Percentiles rank a stretch among this genome's conserved stretches.
These are phyloP conservation scores for Rotaria sp. DNA, from an alignment of 2,888 invertebrate species.

Conservation along the genomic window DNA sequence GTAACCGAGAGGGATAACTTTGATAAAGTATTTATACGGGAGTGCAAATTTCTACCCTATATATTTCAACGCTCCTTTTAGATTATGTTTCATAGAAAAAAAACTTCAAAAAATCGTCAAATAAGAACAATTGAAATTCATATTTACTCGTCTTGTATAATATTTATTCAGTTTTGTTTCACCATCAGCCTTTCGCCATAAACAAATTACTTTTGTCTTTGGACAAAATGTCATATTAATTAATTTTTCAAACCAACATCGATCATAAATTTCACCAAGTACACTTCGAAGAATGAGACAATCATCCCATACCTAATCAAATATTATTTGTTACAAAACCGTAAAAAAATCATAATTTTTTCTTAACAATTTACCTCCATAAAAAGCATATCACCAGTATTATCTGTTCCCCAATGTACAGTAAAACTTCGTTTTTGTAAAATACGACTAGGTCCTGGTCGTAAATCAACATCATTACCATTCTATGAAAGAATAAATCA, in stretches of 20 bases:
- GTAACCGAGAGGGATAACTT: no score
- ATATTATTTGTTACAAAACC: no score
- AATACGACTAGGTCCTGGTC: constrained; percentile 85
- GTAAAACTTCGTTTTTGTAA: constrained; percentile 94
- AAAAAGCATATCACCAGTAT: constrained; percentile 66
- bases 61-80: no score
- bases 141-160: constrained; percentile 84
- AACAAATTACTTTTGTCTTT: constrained; percentile 88
- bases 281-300: constrained; percentile 62
- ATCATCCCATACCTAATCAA: constrained; percentile 81
- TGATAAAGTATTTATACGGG: no score
- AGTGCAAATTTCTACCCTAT: no score
- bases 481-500: constrained; percentile 62
- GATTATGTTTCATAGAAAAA: no score
- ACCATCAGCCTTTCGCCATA: constrained; percentile 80
- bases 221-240: constrained; percentile 99
- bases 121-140: no score
- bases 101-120: neutral
- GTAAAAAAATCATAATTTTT: neutral
- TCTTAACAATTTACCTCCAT: constrained; percentile 57
- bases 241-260: constrained; percentile 98
- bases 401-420: constrained; percentile 88
- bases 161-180: constrained; percentile 71
- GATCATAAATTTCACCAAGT: constrained; percentile 59
- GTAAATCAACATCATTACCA: constrained; percentile 92